These are phyloP conservation scores for Seira sanloemensis DNA, from an alignment of 2,888 invertebrate genomes.

Conservation along the genomic window DNA sequence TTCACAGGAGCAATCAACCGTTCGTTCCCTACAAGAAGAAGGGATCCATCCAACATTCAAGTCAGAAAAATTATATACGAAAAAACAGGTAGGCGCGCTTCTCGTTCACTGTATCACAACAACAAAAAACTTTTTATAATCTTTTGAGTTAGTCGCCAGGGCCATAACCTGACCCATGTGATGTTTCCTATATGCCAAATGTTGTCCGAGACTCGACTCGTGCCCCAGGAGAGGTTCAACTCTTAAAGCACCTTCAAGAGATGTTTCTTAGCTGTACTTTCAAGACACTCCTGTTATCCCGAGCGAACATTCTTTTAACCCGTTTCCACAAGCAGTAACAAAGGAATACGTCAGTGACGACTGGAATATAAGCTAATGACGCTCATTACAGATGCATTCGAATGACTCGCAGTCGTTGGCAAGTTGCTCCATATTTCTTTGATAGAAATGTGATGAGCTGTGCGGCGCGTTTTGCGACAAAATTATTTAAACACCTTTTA, in stretches of 20 bases:
- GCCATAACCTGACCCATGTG: slow-evolving; percentile 67
- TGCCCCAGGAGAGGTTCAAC: slow-evolving; percentile 30
- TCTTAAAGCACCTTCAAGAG: background rate
- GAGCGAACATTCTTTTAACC: background rate
- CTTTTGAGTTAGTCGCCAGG: slow-evolving; percentile 34
- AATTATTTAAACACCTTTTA: slow-evolving; percentile 1
- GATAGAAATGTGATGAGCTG: background rate
- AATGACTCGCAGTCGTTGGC: background rate
- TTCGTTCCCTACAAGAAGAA: background rate
- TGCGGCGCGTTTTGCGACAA: background rate
- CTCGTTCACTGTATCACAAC: slow-evolving; percentile 3
- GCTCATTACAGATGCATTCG: background rate
- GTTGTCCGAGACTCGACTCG: slow-evolving; percentile 50
- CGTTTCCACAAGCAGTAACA: background rate
- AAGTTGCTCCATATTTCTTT: background rate
- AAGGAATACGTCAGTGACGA: background rate
- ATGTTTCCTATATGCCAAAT: slow-evolving; percentile 59
- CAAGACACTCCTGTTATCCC: background rate
- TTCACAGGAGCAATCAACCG: background rate
- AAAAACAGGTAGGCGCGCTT: slow-evolving; percentile 15
- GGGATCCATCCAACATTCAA: background rate
- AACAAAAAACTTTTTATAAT: background rate
- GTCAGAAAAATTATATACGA: too few relatives aligned
- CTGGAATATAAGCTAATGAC: background rate
- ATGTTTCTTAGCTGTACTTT: background rate